Percentiles rank a stretch among this genome's conserved stretches.
Conservation (phyloP, 2,797 vertebrate genomes). For the Tapirus indicus region DNA sequence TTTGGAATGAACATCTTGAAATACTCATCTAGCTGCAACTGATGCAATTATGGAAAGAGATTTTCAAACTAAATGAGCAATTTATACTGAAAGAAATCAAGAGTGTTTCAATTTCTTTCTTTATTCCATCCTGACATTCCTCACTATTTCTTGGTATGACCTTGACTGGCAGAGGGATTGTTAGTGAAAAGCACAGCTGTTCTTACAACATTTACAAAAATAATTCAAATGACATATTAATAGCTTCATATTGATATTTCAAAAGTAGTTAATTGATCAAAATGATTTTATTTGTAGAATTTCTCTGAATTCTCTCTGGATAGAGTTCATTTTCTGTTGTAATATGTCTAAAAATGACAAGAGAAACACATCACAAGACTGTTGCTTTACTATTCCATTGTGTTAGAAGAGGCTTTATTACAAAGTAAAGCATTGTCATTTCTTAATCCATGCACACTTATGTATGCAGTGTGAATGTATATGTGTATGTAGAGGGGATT, state of each 20-base stretch:
- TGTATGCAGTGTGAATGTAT: neutral
- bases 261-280: neutral
- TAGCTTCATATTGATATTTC: neutral
- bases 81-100: slow-evolving; percentile 19
- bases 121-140: neutral
- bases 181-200: neutral
- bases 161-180: neutral
- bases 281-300: neutral
- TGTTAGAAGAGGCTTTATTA: neutral
- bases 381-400: neutral
- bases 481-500: too few relatives aligned
- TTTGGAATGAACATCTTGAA: slow-evolving; percentile 45
- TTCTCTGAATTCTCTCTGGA: neutral
- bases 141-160: neutral
- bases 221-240: neutral
- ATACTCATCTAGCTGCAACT: neutral
- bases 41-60: slow-evolving; percentile 9
- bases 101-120: neutral
- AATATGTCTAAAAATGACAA: neutral
- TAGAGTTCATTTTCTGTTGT: neutral
- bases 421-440: neutral
- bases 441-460: neutral
- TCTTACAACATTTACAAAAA: neutral
- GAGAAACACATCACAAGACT: neutral
- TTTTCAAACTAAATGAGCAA: slow-evolving; percentile 4